Evolutionary conservation across 2,113 vertebrate species (phyloP).

Genomic region (Embiotoca jacksoni): DNA sequence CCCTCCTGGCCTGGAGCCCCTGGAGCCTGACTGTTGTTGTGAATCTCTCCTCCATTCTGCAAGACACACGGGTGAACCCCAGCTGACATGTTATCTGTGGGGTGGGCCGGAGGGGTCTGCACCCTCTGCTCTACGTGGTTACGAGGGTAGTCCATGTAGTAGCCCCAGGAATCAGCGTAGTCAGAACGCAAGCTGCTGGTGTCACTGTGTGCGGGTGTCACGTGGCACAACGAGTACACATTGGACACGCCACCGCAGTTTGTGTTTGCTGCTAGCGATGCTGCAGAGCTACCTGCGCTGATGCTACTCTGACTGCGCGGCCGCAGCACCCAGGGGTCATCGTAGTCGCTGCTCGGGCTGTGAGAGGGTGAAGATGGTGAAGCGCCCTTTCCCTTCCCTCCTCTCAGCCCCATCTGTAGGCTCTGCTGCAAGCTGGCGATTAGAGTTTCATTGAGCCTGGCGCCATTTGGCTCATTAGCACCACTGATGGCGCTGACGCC

Average conservation of each 20-base stretch:
- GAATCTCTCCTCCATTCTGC: conserved; percentile 77
- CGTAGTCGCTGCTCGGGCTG: conserved; percentile 94
- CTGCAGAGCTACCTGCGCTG: conserved; percentile 89
- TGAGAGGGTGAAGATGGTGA: conserved; percentile 92
- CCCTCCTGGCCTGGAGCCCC: conserved; percentile 73
- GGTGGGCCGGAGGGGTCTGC: conserved; percentile 71
- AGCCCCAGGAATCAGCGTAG: conserved; percentile 95
- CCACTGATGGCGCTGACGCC: conserved; percentile 58
- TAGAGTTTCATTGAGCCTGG: conserved; percentile 91
- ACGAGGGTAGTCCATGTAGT: conserved; percentile 88
- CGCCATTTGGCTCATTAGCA: conserved; percentile 65
- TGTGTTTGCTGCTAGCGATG: conserved; percentile 85
- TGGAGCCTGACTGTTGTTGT: conserved; percentile 69
- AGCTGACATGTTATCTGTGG: conserved; percentile 55
- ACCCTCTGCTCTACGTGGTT: conserved; percentile 80
- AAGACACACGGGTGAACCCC: conserved; percentile 74
- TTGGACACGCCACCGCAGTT: conserved; percentile 76
- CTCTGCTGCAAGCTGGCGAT: conserved; percentile 95
- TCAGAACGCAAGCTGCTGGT: conserved; percentile 95
- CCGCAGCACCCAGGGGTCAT: conserved; percentile 93
- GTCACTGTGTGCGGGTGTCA: conserved; percentile 94
- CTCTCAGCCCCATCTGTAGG: conserved; percentile 88
- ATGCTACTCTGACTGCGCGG: conserved; percentile 94
- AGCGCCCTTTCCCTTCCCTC: conserved; percentile 83
- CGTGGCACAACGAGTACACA: conserved; percentile 89